Evolutionary conservation across 2,797 vertebrate genomes (phyloP).

Genomic region (Graptemys geographica): DNA sequence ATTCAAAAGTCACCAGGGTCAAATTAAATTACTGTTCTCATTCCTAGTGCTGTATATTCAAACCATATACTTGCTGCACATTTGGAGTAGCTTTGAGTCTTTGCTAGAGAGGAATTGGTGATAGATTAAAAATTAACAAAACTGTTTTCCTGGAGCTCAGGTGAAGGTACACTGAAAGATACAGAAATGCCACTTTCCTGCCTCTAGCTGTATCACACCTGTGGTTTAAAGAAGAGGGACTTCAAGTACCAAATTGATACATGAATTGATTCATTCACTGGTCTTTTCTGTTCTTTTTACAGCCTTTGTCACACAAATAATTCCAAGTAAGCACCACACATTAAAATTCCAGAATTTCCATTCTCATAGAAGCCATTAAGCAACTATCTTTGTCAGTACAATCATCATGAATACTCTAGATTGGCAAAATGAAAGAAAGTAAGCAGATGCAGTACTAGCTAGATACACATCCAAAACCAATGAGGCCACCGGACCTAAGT

Average conservation of each 20-base stretch:
- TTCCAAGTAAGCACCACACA: not conserved
- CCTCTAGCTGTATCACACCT: not conserved
- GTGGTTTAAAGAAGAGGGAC: accelerated
- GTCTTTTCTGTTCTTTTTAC: not conserved
- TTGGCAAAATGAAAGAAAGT: not conserved
- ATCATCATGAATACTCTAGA: not conserved
- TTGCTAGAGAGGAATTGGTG: not conserved
- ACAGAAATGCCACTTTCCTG: not conserved
- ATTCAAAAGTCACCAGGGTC: conserved; percentile 10
- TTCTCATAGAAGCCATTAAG: not conserved
- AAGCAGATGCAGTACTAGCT: not conserved
- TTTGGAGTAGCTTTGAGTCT: not conserved
- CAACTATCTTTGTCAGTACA: not conserved
- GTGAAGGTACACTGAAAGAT: not conserved
- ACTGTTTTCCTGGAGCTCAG: not conserved
- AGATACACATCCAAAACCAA: not conserved
- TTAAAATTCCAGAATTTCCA: not conserved
- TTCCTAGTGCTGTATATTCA: conserved; percentile 15
- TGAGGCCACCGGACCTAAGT: not conserved
- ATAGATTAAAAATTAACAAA: not conserved
- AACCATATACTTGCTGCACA: conserved; percentile 23
- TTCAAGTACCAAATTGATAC: accelerated
- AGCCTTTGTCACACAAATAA: not conserved
- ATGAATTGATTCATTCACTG: not conserved
- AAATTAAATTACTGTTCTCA: conserved; percentile 48